Percentiles rank a stretch among this genome's conserved stretches.
These are phyloP conservation scores for Antechinus flavipes DNA, from an alignment of 2,113 vertebrate genomes.

Conservation along the genomic window DNA sequence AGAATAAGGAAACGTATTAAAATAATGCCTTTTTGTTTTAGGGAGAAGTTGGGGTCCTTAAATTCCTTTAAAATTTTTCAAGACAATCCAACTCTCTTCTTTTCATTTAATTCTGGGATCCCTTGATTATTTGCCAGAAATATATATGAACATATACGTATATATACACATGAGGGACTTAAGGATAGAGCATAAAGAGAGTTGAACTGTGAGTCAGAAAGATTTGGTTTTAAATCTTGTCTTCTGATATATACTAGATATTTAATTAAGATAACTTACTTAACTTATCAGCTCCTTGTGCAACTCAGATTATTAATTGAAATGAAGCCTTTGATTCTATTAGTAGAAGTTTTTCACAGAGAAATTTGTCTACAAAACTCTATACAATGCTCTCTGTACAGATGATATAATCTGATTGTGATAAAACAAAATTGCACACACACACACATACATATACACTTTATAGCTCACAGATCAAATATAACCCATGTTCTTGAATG, in stretches of 20 bases:
- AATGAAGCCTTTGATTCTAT: not conserved
- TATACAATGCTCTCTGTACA: not conserved
- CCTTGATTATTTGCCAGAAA: not conserved
- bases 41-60: not conserved
- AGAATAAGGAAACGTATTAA: not conserved
- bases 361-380: not conserved
- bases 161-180: not conserved
- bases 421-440: no score
- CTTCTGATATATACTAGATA: not conserved
- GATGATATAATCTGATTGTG: not conserved
- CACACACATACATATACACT: no score
- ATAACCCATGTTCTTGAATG: not conserved
- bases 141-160: not conserved
- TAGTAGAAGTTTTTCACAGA: not conserved
- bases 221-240: not conserved
- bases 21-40: not conserved
- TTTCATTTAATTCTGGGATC: not conserved
- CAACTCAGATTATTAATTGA: not conserved
- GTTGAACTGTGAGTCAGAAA: not conserved
- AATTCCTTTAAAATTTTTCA: not conserved
- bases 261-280: not conserved
- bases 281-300: not conserved
- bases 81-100: not conserved
- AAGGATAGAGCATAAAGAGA: not conserved
- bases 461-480: not conserved